Base-by-base conservation (phyloP, 2,113 vertebrate genomes). In the Oceanodroma tethys region DNA sequence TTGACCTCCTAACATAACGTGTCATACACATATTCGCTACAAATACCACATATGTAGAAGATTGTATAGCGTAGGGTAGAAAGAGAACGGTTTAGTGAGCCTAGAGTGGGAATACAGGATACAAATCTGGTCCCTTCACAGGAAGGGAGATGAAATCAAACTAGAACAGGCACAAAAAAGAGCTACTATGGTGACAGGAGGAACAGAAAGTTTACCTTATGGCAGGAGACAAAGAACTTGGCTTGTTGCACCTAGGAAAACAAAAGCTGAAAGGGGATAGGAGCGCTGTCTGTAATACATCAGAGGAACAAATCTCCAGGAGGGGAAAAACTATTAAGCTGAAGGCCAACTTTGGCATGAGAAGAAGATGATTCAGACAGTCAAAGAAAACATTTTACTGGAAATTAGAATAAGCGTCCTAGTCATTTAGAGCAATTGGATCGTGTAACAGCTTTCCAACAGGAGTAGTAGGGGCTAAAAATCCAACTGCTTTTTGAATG, bases 231-330 rank as follows among this genome's bases (percentile, higher is more conserved):
- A 94, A 95, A 94, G 81, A 81, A 72, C 40, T 87, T 89, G 47
- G 89, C 73, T 81, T 79, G 34, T 7, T 79, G 18, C 25, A 79
- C 16, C 43, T 43, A 60, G 30, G 68, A 82, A 82, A 85, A 96
- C 89, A 96, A 94, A 94, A 85, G 78, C 78, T 87, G 74, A 91
- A 93, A 95, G 66, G 29, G 53, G 45, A 93, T 67, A 79, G 74
- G 73, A 87, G 45, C 0, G 1, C 38, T 63, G 18, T 45, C 68
- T 89, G 23, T 75, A 91, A 87, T 40, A 75, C 52, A 52, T 52
- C 16, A 72, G 29, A 86, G 42, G 70, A 94, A 93, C 42, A 75
- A 67, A 91, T 38, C 68, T 91, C 84, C 68, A 75, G 52, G 34
- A 93, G 43, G 43, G 29, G 23, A 87, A 93, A 88, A 94, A 19